phyloP scores from a whole-genome alignment of 2,113 vertebrate species.

The Neofelis nebulosa region DNA sequence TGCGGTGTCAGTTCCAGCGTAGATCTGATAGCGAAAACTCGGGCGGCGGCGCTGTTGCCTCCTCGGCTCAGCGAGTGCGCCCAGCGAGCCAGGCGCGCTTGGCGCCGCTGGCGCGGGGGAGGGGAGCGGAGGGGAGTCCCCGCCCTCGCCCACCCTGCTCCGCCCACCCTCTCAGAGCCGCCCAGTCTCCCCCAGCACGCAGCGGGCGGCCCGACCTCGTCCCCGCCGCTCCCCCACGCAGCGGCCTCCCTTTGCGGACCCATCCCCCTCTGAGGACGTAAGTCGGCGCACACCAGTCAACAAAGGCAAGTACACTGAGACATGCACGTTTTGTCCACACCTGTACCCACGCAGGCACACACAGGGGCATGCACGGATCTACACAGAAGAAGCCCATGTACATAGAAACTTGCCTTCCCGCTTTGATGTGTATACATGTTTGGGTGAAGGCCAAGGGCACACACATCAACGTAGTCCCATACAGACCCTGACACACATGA shows the following conservation, averaged over 20 bases:
- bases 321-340: neutral
- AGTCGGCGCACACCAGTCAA: neutral
- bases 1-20: neutral
- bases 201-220: neutral
- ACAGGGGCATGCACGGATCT: neutral
- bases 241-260: neutral
- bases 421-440: neutral
- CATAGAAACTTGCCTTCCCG: neutral
- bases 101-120: neutral
- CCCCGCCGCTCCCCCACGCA: neutral
- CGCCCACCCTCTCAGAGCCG: neutral
- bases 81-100: neutral
- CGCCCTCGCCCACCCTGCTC: neutral
- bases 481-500: neutral
- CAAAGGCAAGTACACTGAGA: neutral
- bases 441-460: neutral
- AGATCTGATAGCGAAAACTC: neutral
- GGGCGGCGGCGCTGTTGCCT: slow-evolving; percentile 56
- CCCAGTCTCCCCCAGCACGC: neutral
- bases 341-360: neutral
- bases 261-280: neutral
- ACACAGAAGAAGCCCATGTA: neutral
- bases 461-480: neutral
- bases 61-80: slow-evolving; percentile 20
- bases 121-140: neutral